A percentile compares a stretch with the other conserved stretches of the same genome.
Conservation (phyloP, 2,113 vertebrate genomes). For the Megaceryle torquata region DNA sequence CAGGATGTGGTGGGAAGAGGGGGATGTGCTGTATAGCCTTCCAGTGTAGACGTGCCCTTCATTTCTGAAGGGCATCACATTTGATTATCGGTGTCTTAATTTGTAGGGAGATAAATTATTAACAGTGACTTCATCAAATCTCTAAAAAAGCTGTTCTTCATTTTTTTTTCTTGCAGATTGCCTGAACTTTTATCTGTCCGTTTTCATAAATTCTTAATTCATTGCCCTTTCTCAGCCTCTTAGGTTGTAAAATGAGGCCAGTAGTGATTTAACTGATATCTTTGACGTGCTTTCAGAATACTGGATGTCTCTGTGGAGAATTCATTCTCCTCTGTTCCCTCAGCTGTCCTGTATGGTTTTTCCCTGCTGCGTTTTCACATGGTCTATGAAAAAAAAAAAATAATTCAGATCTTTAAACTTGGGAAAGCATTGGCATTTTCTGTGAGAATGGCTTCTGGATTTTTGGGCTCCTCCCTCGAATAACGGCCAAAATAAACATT, state of each 20-base stretch:
- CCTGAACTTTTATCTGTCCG: slow-evolving; percentile 37
- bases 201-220: slow-evolving; percentile 66
- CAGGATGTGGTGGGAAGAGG: not conserved
- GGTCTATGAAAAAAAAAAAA: not conserved
- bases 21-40: not conserved
- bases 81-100: not conserved
- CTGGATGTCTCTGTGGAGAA: slow-evolving; percentile 6
- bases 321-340: not conserved
- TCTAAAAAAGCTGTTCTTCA: not conserved
- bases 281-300: not conserved
- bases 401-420: not conserved
- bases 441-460: not conserved
- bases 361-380: not conserved
- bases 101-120: slow-evolving; percentile 59
- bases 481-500: not conserved
- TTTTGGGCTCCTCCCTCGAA: not conserved
- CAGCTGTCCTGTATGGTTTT: not conserved
- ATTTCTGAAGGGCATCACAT: slow-evolving; percentile 25
- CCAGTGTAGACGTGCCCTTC: not conserved
- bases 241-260: slow-evolving; percentile 55
- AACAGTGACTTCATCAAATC: slow-evolving; percentile 47
- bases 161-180: not conserved
- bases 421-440: not conserved
- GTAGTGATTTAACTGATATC: slow-evolving; percentile 31
- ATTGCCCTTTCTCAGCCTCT: slow-evolving; percentile 60